Percentiles rank a stretch among this genome's conserved stretches.
Evolutionary conservation across 2,888 invertebrate species (phyloP).

Genomic region (Lycophotia porphyrea): DNA sequence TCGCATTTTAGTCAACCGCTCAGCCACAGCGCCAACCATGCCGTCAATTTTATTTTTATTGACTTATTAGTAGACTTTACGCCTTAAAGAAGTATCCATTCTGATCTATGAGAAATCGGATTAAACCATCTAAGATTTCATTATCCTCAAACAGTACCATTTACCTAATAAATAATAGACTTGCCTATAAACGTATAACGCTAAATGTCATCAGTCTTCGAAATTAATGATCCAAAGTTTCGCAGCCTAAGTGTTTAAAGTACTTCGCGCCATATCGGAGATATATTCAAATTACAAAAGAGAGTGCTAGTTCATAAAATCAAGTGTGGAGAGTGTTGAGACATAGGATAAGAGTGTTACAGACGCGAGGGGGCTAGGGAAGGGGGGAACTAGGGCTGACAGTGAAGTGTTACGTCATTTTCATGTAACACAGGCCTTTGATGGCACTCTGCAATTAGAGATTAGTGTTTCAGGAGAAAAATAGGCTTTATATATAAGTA

Average conservation of each 20-base stretch:
- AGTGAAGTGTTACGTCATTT: conserved; percentile 38
- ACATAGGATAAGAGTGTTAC: conserved; percentile 53
- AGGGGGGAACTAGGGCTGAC: conserved; percentile 48
- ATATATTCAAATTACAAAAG: conserved; percentile 63
- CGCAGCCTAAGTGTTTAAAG: conserved; percentile 54
- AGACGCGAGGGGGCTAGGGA: conserved; percentile 15
- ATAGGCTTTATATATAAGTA: not conserved
- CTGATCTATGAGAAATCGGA: not conserved
- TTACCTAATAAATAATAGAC: conserved; percentile 38
- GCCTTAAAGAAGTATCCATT: not conserved
- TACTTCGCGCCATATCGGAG: conserved; percentile 54
- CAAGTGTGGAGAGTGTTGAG: conserved; percentile 65
- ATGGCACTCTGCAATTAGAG: conserved; percentile 30
- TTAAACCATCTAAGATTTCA: conserved; percentile 10
- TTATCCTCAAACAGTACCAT: conserved; percentile 12
- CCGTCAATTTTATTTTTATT: too few relatives aligned
- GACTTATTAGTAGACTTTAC: too few relatives aligned
- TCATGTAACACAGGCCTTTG: conserved; percentile 40
- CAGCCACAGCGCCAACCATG: too few relatives aligned
- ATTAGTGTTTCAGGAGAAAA: conserved; percentile 8
- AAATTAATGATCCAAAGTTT: conserved; percentile 58
- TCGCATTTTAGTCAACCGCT: too few relatives aligned
- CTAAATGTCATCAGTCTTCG: conserved; percentile 47
- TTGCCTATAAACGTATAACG: conserved; percentile 24
- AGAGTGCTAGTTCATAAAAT: conserved; percentile 67